Conservation (phyloP, 92 coral and sea anemone genomes). For the Palythoa grandis region DNA sequence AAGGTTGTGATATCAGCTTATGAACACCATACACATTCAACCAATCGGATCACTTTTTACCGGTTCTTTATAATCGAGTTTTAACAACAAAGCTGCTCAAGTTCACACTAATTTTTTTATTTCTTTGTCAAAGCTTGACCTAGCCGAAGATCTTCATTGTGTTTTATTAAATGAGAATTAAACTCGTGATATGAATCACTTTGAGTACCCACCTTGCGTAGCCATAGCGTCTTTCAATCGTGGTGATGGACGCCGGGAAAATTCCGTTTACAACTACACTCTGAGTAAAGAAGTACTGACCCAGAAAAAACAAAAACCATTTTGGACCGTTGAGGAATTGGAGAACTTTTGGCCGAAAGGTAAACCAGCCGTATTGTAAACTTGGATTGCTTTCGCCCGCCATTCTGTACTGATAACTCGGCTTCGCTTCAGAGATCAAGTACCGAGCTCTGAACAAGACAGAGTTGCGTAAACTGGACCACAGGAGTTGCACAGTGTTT, state of each 20-base stretch:
- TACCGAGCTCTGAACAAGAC: neutral
- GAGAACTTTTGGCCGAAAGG: slow-evolving; percentile 77
- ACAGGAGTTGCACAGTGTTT: neutral
- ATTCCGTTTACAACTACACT: slow-evolving; percentile 84
- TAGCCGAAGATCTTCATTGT: neutral
- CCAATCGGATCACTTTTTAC: too few species aligned
- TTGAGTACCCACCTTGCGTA: slow-evolving; percentile 69
- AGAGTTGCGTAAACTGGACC: neutral
- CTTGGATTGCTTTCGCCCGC: slow-evolving; percentile 11
- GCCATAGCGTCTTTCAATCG: slow-evolving; percentile 87
- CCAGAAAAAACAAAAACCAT: slow-evolving; percentile 82
- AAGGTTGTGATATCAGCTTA: too few species aligned
- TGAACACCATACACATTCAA: too few species aligned
- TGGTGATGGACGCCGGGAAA: slow-evolving; percentile 82
- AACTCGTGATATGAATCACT: neutral
- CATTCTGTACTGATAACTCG: neutral
- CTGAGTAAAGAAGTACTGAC: slow-evolving; percentile 75
- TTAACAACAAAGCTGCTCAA: too few species aligned
- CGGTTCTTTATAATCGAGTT: too few species aligned
- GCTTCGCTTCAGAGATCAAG: neutral
- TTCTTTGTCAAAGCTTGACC: too few species aligned
- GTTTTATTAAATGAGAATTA: neutral
- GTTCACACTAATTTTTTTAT: too few species aligned
- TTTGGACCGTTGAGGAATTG: slow-evolving; percentile 83
- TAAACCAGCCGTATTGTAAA: slow-evolving; percentile 73